A percentile compares a stretch with the other conserved stretches of the same genome.
Evolutionary conservation across 1,140 invertebrate genomes (phyloP).

Genomic region (Neodiprion virginianus): DNA sequence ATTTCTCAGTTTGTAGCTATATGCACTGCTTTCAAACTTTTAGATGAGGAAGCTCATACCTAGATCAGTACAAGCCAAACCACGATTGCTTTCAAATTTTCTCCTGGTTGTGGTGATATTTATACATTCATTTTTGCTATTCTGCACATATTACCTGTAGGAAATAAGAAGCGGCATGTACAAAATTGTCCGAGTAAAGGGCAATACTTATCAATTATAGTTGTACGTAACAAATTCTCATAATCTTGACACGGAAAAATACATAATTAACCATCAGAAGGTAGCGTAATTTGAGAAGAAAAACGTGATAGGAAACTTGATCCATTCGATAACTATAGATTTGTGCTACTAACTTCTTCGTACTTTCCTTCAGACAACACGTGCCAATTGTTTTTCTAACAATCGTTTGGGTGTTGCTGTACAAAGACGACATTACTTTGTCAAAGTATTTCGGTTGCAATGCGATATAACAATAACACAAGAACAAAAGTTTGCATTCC

Average conservation of each 20-base stretch:
- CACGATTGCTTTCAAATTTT: not conserved
- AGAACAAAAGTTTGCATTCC: not conserved
- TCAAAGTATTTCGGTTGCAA: slow-evolving; percentile 1
- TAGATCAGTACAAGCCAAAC: no score
- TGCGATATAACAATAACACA: slow-evolving; percentile 2
- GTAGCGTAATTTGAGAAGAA: no score
- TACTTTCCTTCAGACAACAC: not conserved
- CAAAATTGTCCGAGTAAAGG: no score
- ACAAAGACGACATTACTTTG: not conserved
- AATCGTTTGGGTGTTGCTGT: slow-evolving; percentile 30
- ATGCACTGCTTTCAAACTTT: not conserved
- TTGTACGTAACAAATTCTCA: no score
- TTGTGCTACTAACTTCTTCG: not conserved
- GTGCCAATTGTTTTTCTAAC: slow-evolving; percentile 60
- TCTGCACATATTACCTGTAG: no score
- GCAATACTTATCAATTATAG: no score
- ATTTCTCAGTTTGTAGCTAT: not conserved
- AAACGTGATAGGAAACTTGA: no score
- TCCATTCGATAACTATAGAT: not conserved
- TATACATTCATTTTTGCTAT: no score
- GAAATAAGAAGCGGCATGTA: no score
- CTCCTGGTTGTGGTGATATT: not conserved
- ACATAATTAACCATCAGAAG: no score
- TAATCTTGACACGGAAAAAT: no score
- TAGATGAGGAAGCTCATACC: not conserved